phyloP scores from a whole-genome alignment of 2,797 vertebrate species.

The Tokudaia muenninki region DNA sequence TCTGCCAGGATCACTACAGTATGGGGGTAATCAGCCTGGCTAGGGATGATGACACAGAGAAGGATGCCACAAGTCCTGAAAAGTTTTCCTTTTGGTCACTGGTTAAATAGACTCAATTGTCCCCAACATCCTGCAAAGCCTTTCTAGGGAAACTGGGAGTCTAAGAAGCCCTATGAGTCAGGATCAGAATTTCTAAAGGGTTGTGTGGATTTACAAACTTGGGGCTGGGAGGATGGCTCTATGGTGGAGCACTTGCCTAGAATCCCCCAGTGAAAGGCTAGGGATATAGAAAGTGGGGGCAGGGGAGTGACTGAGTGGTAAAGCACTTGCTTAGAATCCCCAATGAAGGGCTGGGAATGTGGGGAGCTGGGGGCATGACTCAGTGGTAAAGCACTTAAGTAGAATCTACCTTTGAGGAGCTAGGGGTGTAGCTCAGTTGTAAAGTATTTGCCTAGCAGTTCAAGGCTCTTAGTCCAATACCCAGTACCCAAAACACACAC shows the following conservation, averaged over 20 bases:
- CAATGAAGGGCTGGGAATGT: not conserved
- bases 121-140: not conserved
- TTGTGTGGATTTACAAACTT: accelerated
- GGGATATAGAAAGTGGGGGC: not conserved
- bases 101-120: not conserved
- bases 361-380: not conserved
- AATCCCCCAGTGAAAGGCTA: not conserved
- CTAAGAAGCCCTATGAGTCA: not conserved
- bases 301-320: not conserved
- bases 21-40: not conserved
- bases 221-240: not conserved
- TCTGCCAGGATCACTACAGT: not conserved
- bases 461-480: not conserved
- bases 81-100: not conserved
- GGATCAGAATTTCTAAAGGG: not conserved
- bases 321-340: not conserved
- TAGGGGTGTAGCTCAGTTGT: not conserved
- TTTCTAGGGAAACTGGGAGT: not conserved
- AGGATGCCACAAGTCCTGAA: not conserved
- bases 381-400: not conserved
- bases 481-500: not conserved
- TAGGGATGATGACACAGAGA: not conserved
- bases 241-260: not conserved
- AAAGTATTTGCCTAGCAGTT: not conserved
- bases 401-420: not conserved